phyloP scores from a whole-genome alignment of 2,113 vertebrate species.

The Gymnogyps californianus region DNA sequence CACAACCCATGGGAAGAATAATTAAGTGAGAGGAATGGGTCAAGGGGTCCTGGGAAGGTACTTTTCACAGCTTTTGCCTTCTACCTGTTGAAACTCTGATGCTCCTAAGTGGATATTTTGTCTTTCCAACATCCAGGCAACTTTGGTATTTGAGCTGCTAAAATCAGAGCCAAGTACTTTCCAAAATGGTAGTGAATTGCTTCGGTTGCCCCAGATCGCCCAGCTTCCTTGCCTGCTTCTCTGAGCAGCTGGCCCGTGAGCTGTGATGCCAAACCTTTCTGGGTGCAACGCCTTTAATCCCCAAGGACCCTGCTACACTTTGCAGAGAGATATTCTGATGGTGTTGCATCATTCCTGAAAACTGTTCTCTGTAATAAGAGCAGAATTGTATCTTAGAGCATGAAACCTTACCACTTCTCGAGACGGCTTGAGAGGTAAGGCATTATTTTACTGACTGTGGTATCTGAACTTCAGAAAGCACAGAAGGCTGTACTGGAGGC shows the following conservation, averaged over 20 bases:
- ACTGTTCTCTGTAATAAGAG: neutral
- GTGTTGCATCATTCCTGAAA: neutral
- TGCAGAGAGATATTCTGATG: neutral
- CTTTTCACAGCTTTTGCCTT: neutral
- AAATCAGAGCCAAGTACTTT: neutral
- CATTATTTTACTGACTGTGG: neutral
- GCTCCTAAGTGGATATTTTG: neutral
- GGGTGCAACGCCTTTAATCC: neutral
- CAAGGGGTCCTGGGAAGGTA: neutral
- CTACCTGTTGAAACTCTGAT: neutral
- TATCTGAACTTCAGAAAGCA: neutral
- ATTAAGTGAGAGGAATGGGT: neutral
- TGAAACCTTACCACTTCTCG: neutral
- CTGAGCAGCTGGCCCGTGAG: neutral
- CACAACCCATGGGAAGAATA: neutral
- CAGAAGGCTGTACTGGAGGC: neutral
- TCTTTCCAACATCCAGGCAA: neutral
- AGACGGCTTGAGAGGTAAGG: neutral
- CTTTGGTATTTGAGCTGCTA: neutral
- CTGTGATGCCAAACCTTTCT: neutral
- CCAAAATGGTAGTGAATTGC: neutral
- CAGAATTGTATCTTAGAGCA: neutral
- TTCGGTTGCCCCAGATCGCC: fast-evolving
- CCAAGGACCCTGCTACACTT: neutral
- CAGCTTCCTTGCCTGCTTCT: neutral